Conservation (phyloP, 2,888 invertebrate species). For the Sisyra nigra region DNA sequence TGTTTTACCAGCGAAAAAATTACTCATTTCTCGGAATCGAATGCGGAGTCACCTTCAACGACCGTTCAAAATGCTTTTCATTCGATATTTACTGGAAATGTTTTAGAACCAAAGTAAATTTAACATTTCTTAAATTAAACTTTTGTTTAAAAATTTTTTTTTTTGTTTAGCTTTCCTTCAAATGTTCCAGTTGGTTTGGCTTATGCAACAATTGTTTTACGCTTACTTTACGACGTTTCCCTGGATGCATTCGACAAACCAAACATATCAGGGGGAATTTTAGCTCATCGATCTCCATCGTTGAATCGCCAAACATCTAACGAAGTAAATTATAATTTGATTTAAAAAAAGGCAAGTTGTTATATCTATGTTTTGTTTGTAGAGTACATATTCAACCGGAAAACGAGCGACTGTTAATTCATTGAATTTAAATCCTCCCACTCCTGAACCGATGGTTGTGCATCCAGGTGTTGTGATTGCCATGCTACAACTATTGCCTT, state of each 20-base stretch:
- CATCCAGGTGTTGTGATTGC: conserved; percentile 93
- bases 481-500: conserved; percentile 83
- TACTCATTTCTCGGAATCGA: conserved; percentile 19
- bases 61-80: conserved; percentile 37
- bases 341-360: neutral
- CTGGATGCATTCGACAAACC: conserved; percentile 90
- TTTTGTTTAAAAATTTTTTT: conserved; percentile 8
- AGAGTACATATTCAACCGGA: conserved; percentile 19
- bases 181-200: conserved; percentile 62
- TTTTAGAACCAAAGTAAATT: conserved; percentile 51
- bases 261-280: conserved; percentile 44
- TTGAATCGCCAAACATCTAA: conserved; percentile 43
- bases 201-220: conserved; percentile 70
- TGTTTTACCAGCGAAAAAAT: conserved; percentile 47
- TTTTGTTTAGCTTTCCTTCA: conserved; percentile 41
- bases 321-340: conserved; percentile 36
- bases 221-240: conserved; percentile 87
- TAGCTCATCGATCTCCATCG: conserved; percentile 43
- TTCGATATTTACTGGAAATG: conserved; percentile 59
- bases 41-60: conserved; percentile 16
- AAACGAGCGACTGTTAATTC: conserved; percentile 48
- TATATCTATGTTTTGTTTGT: conserved; percentile 1
- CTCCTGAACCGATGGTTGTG: conserved; percentile 74
- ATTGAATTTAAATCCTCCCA: conserved; percentile 55
- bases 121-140: too few relatives aligned